Conservation (phyloP, 2,888 invertebrate genomes). For the Rambutsinella grinnellia region DNA sequence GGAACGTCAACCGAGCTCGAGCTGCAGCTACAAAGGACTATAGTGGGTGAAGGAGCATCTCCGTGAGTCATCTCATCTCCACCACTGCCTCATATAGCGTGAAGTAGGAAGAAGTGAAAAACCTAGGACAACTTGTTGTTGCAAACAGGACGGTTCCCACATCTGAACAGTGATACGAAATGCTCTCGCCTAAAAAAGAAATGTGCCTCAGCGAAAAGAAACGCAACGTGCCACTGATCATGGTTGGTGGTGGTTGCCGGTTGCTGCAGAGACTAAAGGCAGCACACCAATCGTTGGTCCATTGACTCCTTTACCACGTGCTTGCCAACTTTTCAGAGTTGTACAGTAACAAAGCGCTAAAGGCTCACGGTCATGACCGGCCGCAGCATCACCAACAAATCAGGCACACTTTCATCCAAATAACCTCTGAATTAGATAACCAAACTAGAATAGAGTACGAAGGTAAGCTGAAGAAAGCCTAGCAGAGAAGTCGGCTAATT, state of each 20-base stretch:
- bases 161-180: neutral
- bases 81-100: neutral
- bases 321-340: slow-evolving; percentile 22
- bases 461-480: too few species aligned
- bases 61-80: too few species aligned
- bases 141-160: neutral
- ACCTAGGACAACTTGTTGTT: neutral
- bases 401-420: too few species aligned
- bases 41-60: too few species aligned
- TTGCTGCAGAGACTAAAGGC: neutral
- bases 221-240: neutral
- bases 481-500: too few species aligned
- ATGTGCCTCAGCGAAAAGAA: too few species aligned
- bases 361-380: neutral
- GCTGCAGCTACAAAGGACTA: too few species aligned
- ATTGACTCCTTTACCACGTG: slow-evolving; percentile 44
- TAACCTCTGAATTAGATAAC: too few species aligned
- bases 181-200: too few species aligned
- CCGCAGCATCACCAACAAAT: neutral
- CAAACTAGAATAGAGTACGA: too few species aligned
- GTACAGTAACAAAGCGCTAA: slow-evolving; percentile 7
- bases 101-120: neutral
- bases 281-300: too few species aligned
- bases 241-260: slow-evolving; percentile 17
- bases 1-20: too few species aligned